Percentiles rank a stretch among this genome's conserved stretches.
Conservation (phyloP, 1,140 invertebrate species). For the Lepidotrigona ventralis region DNA sequence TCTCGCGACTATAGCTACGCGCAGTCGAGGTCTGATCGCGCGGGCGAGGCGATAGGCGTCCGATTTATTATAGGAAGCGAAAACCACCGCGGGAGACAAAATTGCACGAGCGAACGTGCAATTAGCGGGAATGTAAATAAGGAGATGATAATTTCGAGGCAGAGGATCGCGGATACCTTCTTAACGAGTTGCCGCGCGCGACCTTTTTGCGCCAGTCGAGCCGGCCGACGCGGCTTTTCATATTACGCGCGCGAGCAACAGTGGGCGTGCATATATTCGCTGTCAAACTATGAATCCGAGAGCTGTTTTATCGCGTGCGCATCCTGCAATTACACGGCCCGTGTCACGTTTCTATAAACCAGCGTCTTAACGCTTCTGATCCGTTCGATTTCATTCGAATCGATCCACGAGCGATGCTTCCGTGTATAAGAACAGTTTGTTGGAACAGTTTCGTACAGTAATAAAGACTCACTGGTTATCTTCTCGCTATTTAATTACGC, state of each 20-base stretch:
- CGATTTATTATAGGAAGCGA: slow-evolving; percentile 35
- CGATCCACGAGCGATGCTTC: background rate
- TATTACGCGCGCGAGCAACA: slow-evolving; percentile 17
- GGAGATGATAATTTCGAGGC: slow-evolving; percentile 52
- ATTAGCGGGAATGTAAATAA: slow-evolving; percentile 63
- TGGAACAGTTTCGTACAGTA: too few species aligned
- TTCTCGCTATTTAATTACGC: too few species aligned
- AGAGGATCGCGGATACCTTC: slow-evolving; percentile 30
- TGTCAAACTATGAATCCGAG: slow-evolving; percentile 64
- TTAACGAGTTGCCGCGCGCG: slow-evolving; percentile 52
- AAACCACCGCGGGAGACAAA: slow-evolving; percentile 41
- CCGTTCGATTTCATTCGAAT: background rate
- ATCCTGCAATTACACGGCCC: slow-evolving; percentile 60
- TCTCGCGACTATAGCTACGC: background rate
- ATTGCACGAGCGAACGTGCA: slow-evolving; percentile 43
- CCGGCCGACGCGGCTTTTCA: slow-evolving; percentile 32
- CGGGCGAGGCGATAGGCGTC: background rate
- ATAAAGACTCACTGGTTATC: too few species aligned
- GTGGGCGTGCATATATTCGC: slow-evolving; percentile 64
- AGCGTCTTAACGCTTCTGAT: slow-evolving; percentile 58
- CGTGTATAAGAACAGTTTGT: too few species aligned
- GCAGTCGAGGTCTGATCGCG: background rate
- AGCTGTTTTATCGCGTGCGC: slow-evolving; percentile 48
- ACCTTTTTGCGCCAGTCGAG: slow-evolving; percentile 44
- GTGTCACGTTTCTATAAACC: slow-evolving; percentile 52